Base-by-base conservation (phyloP, 2,888 invertebrate species). In the Elmis aenea region DNA sequence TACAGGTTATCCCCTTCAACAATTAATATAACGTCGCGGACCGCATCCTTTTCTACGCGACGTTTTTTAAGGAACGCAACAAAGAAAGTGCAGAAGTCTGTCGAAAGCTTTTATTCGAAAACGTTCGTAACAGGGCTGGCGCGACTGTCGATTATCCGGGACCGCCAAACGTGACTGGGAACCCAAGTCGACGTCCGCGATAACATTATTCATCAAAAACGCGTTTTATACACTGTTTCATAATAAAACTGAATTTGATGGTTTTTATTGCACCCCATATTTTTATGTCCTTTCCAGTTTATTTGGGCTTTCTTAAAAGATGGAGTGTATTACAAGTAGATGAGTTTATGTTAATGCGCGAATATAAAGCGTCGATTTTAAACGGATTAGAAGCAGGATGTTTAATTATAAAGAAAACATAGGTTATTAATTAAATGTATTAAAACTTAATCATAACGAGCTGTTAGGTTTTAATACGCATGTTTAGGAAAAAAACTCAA, bases 201-300 rank as follows among this genome's bases (percentile, higher is more conserved):
- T 66, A 64, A 65, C 62, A 59, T 61, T 64, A 64, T 67, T 65
- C 66, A 66, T 65, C 67, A 64, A 65, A 64, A 62, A 61, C 62
- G 62, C 63, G 62, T 64, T 65, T 64, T 61, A 61, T 64, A 59
- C 60, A 62, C 58, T 63, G 64, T 63, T 62, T 62, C 62, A 61
- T 61, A 61, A 64, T 64, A 65, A 66, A 65, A 63, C 55, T 59
- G 62, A 61, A 64, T 62, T 63, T 61, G 62, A 62, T 63, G 60
- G 51, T 52, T 54, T 57, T 57, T 55, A 56, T 55, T 57, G 54
- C 57, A 28, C 33, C 45, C 33, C 40, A 33, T 42, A 46, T 46
- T 46, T 45, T 46, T 42, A 42, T 39, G 28, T 28, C 36, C 32
- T 26, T 23, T 26, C 31, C 39, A 46, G 36, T 45, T 37, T 35